Percentiles rank a stretch among this genome's conserved stretches.
Conservation (phyloP, 2,113 vertebrate genomes). For the Chunga burmeisteri region DNA sequence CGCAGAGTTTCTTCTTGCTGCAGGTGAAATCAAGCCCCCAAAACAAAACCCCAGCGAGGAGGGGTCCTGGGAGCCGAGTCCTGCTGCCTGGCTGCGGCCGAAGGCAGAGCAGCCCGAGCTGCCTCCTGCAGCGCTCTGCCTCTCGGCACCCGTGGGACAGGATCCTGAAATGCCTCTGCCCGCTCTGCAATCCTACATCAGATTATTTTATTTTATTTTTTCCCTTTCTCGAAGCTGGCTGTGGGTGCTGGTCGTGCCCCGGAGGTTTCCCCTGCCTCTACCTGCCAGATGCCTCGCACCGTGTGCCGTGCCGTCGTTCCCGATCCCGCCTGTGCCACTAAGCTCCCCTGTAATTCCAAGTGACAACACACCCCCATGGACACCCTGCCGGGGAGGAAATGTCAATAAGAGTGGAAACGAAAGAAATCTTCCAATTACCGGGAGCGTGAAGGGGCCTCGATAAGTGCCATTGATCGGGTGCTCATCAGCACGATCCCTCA, state of each 20-base stretch:
- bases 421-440: neutral
- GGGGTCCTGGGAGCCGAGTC: too few species aligned
- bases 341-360: neutral
- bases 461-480: neutral
- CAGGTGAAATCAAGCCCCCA: neutral
- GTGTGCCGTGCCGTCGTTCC: rapidly evolving
- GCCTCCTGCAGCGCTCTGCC: neutral
- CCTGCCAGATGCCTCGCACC: rapidly evolving
- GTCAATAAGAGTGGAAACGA: neutral
- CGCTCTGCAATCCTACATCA: rapidly evolving
- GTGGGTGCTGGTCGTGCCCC: rapidly evolving
- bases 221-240: neutral
- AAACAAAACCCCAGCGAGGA: rapidly evolving
- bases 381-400: neutral
- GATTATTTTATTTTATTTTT: neutral
- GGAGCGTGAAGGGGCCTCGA: neutral
- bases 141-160: rapidly evolving
- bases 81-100: too few species aligned
- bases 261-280: rapidly evolving
- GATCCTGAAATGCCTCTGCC: neutral
- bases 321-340: rapidly evolving
- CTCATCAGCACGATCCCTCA: neutral
- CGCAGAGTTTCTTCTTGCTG: neutral
- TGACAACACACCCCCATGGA: neutral
- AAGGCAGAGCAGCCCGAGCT: neutral